These are phyloP conservation scores for Bradysia coprophila DNA, from an alignment of 1,140 invertebrate genomes.

Conservation along the genomic window DNA sequence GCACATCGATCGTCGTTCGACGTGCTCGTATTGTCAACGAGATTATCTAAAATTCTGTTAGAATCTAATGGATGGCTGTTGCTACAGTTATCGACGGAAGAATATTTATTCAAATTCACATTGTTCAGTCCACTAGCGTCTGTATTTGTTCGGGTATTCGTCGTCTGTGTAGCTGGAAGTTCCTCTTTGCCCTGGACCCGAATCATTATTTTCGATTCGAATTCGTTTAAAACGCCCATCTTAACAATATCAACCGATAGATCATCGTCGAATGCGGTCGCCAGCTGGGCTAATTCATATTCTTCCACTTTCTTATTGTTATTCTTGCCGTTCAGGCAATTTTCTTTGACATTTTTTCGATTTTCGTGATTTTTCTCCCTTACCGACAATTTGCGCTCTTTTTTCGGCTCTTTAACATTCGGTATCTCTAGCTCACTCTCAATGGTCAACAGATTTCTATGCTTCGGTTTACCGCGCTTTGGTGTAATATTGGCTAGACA, in stretches of 20 bases:
- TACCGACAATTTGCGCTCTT: neutral
- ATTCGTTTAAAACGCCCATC: constrained; percentile 22
- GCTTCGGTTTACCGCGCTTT: constrained; percentile 18
- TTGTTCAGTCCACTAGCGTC: constrained; percentile 3
- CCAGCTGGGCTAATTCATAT: constrained; percentile 38
- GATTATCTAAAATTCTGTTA: too few species aligned
- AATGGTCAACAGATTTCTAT: constrained; percentile 17
- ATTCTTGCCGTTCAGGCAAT: constrained; percentile 7
- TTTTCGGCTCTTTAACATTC: neutral
- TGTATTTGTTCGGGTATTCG: neutral
- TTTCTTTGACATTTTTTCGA: neutral
- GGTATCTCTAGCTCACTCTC: constrained; percentile 16
- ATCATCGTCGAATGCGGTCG: constrained; percentile 8
- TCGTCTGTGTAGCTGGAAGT: constrained; percentile 26
- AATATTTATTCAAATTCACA: neutral
- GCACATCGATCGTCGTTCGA: neutral
- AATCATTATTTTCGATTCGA: constrained; percentile 26
- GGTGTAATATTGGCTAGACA: constrained; percentile 27
- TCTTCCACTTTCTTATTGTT: constrained; percentile 15
- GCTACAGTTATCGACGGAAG: neutral
- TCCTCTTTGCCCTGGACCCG: constrained; percentile 49
- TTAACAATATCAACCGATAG: constrained; percentile 8
- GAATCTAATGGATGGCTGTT: neutral
- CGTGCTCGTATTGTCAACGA: neutral
- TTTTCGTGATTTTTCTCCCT: too few species aligned